These are phyloP conservation scores for Apamea epomidion DNA, from an alignment of 2,888 invertebrate genomes.

Conservation along the genomic window DNA sequence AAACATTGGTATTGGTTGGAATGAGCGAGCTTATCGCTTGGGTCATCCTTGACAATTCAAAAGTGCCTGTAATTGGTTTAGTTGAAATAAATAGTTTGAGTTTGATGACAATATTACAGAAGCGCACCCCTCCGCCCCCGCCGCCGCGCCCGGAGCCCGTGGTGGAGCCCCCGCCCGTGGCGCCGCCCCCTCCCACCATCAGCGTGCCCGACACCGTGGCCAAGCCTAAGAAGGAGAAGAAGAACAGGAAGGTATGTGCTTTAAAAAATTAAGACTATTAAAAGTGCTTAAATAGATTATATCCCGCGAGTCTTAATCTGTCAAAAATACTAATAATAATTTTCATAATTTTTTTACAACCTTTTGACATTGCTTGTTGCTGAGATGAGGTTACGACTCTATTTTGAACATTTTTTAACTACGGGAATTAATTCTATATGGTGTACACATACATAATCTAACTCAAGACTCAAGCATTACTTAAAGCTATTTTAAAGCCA, in stretches of 20 bases:
- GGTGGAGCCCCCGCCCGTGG: conserved; percentile 72
- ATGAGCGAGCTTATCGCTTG: too few species aligned
- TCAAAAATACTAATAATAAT: not conserved
- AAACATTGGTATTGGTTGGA: too few species aligned
- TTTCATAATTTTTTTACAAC: not conserved
- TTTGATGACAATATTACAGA: conserved; percentile 63
- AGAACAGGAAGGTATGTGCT: conserved; percentile 82
- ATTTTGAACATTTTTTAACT: not conserved
- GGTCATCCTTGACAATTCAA: too few species aligned
- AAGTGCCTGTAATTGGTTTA: too few species aligned
- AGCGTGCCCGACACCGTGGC: conserved; percentile 63
- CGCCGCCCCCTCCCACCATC: conserved; percentile 73
- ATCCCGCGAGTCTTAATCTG: not conserved
- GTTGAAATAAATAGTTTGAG: too few species aligned
- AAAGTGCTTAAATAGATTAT: too few species aligned
- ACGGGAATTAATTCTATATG: not conserved
- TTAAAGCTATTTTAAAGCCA: not conserved
- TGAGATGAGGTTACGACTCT: not conserved
- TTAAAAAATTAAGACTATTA: not conserved
- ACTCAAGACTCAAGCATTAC: not conserved
- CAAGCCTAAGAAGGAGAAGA: conserved; percentile 87
- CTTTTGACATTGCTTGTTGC: not conserved
- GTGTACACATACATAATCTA: not conserved
- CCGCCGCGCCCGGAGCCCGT: conserved; percentile 69
- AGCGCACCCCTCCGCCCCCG: conserved; percentile 73